These are phyloP conservation scores for Tipula vernalis DNA, from an alignment of 2,888 invertebrate genomes.

Conservation along the genomic window DNA sequence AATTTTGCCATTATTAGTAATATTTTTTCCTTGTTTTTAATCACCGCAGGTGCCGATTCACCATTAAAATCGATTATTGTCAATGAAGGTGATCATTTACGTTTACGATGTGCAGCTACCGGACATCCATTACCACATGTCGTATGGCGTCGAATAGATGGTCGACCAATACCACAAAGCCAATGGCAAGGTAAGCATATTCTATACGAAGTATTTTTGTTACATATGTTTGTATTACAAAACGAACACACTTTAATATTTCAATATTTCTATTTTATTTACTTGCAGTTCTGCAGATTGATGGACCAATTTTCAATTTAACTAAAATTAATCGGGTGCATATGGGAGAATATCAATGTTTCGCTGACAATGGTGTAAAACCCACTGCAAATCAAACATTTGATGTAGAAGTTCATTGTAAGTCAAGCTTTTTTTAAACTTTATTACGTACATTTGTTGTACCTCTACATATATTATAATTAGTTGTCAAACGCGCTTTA, in stretches of 20 bases:
- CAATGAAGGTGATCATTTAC: slow-evolving; percentile 66
- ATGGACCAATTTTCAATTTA: slow-evolving; percentile 66
- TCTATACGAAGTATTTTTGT: background rate
- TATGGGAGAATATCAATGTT: slow-evolving; percentile 62
- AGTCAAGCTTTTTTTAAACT: slow-evolving; percentile 35
- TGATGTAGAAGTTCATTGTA: slow-evolving; percentile 80
- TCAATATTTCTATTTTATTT: too few relatives aligned
- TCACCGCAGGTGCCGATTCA: background rate
- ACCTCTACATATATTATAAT: background rate
- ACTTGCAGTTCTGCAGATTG: slow-evolving; percentile 52
- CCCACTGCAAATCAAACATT: slow-evolving; percentile 70
- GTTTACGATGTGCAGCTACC: slow-evolving; percentile 67
- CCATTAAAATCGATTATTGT: slow-evolving; percentile 43
- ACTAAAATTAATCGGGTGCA: slow-evolving; percentile 57
- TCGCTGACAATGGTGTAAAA: slow-evolving; percentile 74
- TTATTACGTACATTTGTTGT: background rate
- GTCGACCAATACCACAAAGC: slow-evolving; percentile 46
- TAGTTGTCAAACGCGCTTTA: background rate
- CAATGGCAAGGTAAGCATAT: slow-evolving; percentile 33
- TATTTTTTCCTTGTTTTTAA: background rate
- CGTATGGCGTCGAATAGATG: slow-evolving; percentile 62
- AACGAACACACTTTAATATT: too few relatives aligned
- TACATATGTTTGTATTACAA: too few relatives aligned
- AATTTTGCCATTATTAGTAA: too few relatives aligned
- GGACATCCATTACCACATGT: slow-evolving; percentile 66